Conservation (phyloP, 1,140 invertebrate species). For the Danaus melanippus region DNA sequence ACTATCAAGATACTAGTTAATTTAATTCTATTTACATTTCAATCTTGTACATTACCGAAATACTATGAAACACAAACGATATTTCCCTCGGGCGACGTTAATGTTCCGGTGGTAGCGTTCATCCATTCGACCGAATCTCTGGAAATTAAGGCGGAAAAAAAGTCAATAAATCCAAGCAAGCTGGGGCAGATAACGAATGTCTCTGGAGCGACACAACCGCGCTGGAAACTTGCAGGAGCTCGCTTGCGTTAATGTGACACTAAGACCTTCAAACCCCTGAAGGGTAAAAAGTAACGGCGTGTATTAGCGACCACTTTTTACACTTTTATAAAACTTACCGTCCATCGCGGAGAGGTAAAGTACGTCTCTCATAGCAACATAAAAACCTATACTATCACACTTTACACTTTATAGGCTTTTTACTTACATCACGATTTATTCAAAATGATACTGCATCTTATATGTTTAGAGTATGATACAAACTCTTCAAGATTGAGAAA, state of each 20-base stretch:
- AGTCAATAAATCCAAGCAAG: conserved; percentile 61
- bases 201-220: conserved; percentile 35
- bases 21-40: too few relatives aligned
- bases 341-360: too few relatives aligned
- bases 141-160: conserved; percentile 65
- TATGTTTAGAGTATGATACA: neutral
- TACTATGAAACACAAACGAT: conserved; percentile 56
- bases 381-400: neutral
- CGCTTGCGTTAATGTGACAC: conserved; percentile 47
- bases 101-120: conserved; percentile 57
- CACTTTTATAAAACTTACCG: neutral
- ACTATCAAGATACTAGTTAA: too few relatives aligned
- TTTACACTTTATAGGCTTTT: conserved; percentile 6
- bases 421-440: too few relatives aligned
- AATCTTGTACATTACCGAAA: conserved; percentile 16
- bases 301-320: neutral
- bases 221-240: conserved; percentile 30
- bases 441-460: too few relatives aligned
- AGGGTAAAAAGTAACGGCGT: conserved; percentile 24
- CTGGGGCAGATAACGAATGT: conserved; percentile 56
- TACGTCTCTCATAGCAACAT: too few relatives aligned
- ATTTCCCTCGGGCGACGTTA: conserved; percentile 62
- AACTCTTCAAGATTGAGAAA: conserved; percentile 3
- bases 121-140: conserved; percentile 65
- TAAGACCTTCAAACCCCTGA: conserved; percentile 28